These are phyloP conservation scores for Molothrus ater DNA, from an alignment of 2,797 vertebrate genomes.

Conservation along the genomic window DNA sequence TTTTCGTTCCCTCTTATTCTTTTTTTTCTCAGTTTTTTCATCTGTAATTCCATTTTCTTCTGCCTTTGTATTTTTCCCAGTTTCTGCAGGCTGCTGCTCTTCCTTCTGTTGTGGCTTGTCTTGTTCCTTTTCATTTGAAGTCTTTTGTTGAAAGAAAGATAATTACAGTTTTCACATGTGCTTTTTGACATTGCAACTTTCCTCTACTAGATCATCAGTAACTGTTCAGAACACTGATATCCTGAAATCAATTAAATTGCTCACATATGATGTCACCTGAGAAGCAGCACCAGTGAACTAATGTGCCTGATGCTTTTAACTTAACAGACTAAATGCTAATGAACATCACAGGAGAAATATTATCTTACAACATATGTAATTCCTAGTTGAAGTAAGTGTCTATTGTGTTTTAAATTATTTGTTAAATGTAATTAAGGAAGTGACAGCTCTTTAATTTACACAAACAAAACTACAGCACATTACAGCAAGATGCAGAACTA, in stretches of 20 bases:
- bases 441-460: neutral
- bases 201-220: neutral
- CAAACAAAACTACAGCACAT: neutral
- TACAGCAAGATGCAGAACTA: neutral
- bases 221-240: neutral
- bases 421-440: neutral
- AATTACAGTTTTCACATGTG: neutral
- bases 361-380: neutral
- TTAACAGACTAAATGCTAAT: neutral
- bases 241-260: neutral
- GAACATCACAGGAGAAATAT: neutral
- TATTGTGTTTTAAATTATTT: neutral
- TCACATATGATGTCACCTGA: neutral
- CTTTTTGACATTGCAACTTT: neutral
- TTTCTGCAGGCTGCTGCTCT: neutral
- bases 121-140: conserved; percentile 16
- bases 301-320: neutral
- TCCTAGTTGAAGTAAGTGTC: neutral
- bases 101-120: neutral
- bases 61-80: neutral
- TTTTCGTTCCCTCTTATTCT: conserved; percentile 78
- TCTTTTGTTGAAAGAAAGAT: conserved; percentile 47
- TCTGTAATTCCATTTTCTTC: conserved; percentile 6
- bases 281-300: neutral
- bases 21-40: conserved; percentile 71